Conservation (phyloP, 2,888 invertebrate genomes). For the Lypha dubia region DNA sequence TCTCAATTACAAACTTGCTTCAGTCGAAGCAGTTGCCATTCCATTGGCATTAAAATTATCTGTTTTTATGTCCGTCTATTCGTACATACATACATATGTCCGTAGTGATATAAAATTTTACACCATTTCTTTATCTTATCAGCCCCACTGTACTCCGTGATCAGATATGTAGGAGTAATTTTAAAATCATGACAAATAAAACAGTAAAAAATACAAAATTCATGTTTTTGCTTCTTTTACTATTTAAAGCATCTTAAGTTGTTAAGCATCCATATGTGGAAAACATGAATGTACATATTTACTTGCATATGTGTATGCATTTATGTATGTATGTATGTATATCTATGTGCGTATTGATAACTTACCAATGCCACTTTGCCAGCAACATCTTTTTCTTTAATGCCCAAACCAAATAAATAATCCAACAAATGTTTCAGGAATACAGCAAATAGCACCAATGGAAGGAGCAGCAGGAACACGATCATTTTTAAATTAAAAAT, state of each 20-base stretch:
- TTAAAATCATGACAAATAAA: conserved; percentile 44
- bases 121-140: background rate
- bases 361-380: conserved; percentile 83
- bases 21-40: no score
- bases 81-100: no score
- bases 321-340: background rate
- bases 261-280: conserved; percentile 20
- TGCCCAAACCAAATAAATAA: conserved; percentile 79
- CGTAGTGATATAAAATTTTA: no score
- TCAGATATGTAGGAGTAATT: conserved; percentile 36
- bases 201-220: conserved; percentile 15
- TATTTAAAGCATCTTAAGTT: conserved; percentile 17
- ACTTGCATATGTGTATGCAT: background rate
- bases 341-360: conserved; percentile 1
- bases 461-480: conserved; percentile 78
- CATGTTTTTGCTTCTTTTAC: conserved; percentile 19
- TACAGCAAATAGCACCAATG: conserved; percentile 79
- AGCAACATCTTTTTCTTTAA: conserved; percentile 81
- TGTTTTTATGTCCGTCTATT: no score
- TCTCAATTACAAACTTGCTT: no score
- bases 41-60: no score
- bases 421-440: conserved; percentile 81
- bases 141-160: conserved; percentile 28
- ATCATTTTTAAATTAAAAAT: conserved; percentile 81
- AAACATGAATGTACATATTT: conserved; percentile 1